phyloP scores from a whole-genome alignment of 2,797 vertebrate genomes.

The Eulemur rubriventer region DNA sequence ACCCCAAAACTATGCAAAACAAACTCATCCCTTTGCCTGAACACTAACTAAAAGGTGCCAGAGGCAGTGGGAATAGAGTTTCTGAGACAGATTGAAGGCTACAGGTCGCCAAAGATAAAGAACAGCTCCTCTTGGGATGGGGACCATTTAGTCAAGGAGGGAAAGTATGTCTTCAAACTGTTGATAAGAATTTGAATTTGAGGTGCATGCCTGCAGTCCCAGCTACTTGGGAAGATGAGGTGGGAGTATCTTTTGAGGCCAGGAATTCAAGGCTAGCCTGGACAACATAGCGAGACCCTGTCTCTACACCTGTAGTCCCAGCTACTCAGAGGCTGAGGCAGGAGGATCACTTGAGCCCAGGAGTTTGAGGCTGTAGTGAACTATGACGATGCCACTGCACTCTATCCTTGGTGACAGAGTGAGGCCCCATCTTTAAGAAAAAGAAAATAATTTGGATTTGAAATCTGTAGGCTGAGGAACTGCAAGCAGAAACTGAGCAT shows the following conservation, averaged over 20 bases:
- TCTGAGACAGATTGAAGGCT: background rate
- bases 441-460: background rate
- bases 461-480: background rate
- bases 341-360: no score
- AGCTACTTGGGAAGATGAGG: no score
- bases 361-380: background rate
- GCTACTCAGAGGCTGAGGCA: no score
- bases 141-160: background rate
- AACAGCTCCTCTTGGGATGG: background rate
- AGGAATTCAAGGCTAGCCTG: no score
- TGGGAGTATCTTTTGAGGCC: no score
- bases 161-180: background rate
- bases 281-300: no score
- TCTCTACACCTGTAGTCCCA: no score
- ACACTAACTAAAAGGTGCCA: background rate
- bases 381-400: background rate
- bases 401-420: background rate
- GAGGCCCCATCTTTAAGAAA: background rate
- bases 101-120: background rate
- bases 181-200: background rate
- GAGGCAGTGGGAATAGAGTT: background rate
- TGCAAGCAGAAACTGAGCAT: background rate
- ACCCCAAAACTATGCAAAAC: background rate
- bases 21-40: background rate
- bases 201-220: no score